Evolutionary conservation across 2,113 vertebrate species (phyloP).

Genomic region (Eretmochelys imbricata): DNA sequence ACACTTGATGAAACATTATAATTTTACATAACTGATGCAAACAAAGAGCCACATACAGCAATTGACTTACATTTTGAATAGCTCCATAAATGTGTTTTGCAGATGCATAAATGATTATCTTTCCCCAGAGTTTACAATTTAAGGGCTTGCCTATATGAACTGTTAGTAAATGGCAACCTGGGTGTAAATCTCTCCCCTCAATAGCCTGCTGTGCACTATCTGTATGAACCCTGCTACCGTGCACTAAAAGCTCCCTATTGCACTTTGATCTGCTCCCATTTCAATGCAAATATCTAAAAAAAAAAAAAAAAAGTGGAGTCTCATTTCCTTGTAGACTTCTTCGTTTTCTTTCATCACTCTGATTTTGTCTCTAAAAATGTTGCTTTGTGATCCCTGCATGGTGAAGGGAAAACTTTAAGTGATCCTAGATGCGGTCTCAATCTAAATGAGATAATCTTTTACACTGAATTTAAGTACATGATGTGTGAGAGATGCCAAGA

Average conservation of each 20-base stretch:
- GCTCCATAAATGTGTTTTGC: not conserved
- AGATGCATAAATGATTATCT: not conserved
- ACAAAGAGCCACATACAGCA: not conserved
- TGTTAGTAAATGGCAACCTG: too few relatives aligned
- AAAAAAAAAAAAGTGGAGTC: not conserved
- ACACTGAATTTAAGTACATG: not conserved
- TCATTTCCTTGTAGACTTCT: not conserved
- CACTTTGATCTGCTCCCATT: too few relatives aligned
- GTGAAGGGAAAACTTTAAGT: not conserved
- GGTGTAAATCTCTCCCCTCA: too few relatives aligned
- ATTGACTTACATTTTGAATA: not conserved
- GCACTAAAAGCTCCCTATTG: too few relatives aligned
- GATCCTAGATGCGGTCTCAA: not conserved
- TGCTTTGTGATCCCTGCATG: not conserved
- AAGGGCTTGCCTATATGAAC: not conserved
- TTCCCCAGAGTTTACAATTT: not conserved
- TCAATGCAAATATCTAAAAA: not conserved
- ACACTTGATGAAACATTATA: not conserved
- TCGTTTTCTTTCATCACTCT: not conserved
- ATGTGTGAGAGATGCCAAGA: not conserved
- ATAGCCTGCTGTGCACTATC: too few relatives aligned
- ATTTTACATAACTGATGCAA: not conserved
- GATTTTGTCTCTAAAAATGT: not conserved
- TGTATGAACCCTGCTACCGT: too few relatives aligned
- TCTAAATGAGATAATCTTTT: not conserved